These are phyloP conservation scores for Urocyon cinereoargenteus DNA, from an alignment of 2,797 vertebrate genomes.

Conservation along the genomic window DNA sequence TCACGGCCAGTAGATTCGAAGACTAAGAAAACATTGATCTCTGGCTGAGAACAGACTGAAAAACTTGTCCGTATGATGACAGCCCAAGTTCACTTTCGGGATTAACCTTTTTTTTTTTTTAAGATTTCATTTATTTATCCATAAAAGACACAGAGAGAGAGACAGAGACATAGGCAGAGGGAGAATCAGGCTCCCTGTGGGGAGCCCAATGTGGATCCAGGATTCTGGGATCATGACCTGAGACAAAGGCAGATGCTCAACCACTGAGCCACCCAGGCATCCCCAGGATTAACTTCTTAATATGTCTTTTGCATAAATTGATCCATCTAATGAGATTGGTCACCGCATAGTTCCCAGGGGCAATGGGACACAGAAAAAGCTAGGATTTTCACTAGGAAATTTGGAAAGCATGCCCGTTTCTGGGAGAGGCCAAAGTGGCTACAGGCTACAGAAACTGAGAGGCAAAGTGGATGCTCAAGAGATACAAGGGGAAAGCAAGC, in stretches of 20 bases:
- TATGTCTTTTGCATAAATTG: background rate
- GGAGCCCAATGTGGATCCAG: no score
- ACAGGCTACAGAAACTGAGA: background rate
- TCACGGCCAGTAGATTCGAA: background rate
- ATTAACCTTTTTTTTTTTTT: background rate
- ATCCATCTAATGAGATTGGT: background rate
- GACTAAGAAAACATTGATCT: slow-evolving; percentile 47
- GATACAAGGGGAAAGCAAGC: background rate
- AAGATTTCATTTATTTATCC: no score
- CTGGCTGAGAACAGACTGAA: slow-evolving; percentile 25
- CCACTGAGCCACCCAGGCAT: no score
- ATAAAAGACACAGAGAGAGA: no score
- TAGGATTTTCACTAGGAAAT: background rate
- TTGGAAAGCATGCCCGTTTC: background rate
- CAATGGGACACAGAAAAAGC: background rate
- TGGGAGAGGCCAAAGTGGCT: background rate
- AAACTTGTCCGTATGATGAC: background rate
- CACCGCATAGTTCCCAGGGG: background rate
- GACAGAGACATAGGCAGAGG: no score
- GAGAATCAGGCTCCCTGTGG: no score
- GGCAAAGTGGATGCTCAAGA: background rate
- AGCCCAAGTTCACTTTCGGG: background rate
- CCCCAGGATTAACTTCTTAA: background rate
- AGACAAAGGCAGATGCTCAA: no score
- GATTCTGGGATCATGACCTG: no score